Evolutionary conservation across 2,797 vertebrate genomes (phyloP).

Genomic region (Odontamblyopus lacepedii): DNA sequence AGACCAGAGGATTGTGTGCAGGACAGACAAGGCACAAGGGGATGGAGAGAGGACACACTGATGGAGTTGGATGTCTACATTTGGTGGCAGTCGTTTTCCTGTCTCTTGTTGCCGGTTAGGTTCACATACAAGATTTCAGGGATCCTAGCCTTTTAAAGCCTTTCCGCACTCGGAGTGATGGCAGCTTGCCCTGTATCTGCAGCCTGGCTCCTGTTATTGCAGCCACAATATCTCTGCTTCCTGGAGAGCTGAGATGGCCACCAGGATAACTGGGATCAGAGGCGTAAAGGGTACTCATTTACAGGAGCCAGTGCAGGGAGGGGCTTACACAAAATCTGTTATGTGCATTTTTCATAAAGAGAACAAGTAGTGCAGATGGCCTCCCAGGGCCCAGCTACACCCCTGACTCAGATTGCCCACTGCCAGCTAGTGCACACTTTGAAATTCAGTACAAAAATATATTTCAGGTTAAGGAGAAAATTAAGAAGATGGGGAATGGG

Average conservation of each 20-base stretch:
- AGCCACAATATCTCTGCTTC: slow-evolving; percentile 48
- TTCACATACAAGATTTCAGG: slow-evolving; percentile 22
- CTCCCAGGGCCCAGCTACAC: too few species aligned
- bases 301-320: neutral
- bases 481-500: too few species aligned
- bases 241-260: slow-evolving; percentile 63
- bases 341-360: neutral
- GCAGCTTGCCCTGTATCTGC: slow-evolving; percentile 52
- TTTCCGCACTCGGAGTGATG: slow-evolving; percentile 52
- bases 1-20: too few species aligned
- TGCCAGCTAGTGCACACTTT: too few species aligned
- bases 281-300: neutral
- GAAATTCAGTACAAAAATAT: too few species aligned
- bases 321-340: too few species aligned
- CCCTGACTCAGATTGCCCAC: neutral
- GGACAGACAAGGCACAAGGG: too few species aligned
- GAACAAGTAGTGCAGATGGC: neutral
- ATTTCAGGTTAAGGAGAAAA: too few species aligned
- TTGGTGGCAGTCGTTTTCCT: slow-evolving; percentile 11
- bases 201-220: slow-evolving; percentile 53
- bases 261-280: slow-evolving; percentile 54
- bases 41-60: too few species aligned
- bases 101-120: slow-evolving; percentile 22
- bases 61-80: neutral
- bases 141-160: slow-evolving; percentile 56